phyloP scores from a whole-genome alignment of 2,888 invertebrate species.

The Nomada ferruginata region DNA sequence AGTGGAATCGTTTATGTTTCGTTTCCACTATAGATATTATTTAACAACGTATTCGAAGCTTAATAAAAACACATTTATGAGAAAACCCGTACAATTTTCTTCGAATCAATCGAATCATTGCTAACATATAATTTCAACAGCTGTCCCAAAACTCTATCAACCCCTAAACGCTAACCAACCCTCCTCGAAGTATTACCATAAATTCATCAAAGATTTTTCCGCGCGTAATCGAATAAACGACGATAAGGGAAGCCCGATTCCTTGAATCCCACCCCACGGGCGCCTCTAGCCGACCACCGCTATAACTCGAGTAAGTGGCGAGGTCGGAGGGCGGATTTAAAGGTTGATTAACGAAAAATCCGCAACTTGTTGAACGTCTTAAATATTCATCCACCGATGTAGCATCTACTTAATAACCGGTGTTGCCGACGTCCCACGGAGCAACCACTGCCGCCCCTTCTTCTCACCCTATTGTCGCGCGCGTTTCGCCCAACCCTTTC shows the following conservation, averaged over 20 bases:
- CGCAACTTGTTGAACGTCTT: constrained; percentile 84
- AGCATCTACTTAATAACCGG: constrained; percentile 83
- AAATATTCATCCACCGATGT: constrained; percentile 83
- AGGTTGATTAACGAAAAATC: constrained; percentile 80
- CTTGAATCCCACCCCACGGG: constrained; percentile 56
- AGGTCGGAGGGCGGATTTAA: constrained; percentile 57
- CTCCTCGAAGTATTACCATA: background rate
- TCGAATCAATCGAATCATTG: too few relatives aligned
- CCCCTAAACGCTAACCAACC: background rate
- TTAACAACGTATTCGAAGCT: constrained; percentile 15
- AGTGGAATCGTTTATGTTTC: background rate
- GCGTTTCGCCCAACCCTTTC: constrained; percentile 44
- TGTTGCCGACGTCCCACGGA: constrained; percentile 77
- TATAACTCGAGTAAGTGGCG: constrained; percentile 63
- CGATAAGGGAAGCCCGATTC: constrained; percentile 33
- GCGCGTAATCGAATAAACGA: background rate
- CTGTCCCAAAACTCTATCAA: too few relatives aligned
- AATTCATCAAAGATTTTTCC: background rate
- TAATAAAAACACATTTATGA: too few relatives aligned
- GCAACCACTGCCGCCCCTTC: constrained; percentile 64
- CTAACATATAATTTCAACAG: too few relatives aligned
- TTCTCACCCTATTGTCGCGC: constrained; percentile 68
- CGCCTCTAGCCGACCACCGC: constrained; percentile 48
- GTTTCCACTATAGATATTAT: constrained; percentile 13
- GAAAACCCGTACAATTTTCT: too few relatives aligned